Base-by-base conservation (phyloP, 2,113 vertebrate species). In the Zosterops hypoxanthus region DNA sequence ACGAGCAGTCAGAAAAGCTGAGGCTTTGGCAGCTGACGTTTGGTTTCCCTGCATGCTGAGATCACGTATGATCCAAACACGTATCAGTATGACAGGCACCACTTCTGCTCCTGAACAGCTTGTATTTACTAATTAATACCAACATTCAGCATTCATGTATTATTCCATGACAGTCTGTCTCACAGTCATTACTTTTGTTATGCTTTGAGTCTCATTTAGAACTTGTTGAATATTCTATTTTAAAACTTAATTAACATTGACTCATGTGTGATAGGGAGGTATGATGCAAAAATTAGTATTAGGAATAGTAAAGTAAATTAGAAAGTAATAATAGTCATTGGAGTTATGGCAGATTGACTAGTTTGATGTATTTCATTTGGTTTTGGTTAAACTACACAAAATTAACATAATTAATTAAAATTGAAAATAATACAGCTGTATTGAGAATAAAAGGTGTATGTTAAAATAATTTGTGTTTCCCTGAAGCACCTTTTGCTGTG, bases 121-220 rank as follows among this genome's bases (percentile, higher is more conserved):
- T 87, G 89, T 76, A 60, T 82, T 94, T 92, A 52, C 88, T 91
- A 82, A 89, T 95, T 91, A 89, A 75, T 76, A 79, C 19, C 83
- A 79, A 65, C 34, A 5, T 66, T 90, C 61, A 52, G 52, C 52
- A 64, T 36, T 86, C 72, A 28, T 26, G 42, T 80, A 36, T 92
- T 86, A 70, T 47, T 86, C 71, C 21, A 20, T 81, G 89, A 39
- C 70, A 82, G 39, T 70, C 73, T 92, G 64, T 94, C 86, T 92
- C 41, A 29, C 46, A 59, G 52, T 34, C 68, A 47, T 70, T 70
- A 46, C 66, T 88, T 87, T 50, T 92, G 36, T 66, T 66, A n/a
- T 68, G 56, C 46, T 84, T 61, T 84, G 72, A 68, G n/a, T 87
- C 46, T 72, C 57, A 44, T 84, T 93, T 83, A 83, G 71, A 83